Evolutionary conservation across 2,113 vertebrate species (phyloP), one percentile per base, ranked within the genome.

Genomic region (Aptenodytes patagonicus): DNA sequence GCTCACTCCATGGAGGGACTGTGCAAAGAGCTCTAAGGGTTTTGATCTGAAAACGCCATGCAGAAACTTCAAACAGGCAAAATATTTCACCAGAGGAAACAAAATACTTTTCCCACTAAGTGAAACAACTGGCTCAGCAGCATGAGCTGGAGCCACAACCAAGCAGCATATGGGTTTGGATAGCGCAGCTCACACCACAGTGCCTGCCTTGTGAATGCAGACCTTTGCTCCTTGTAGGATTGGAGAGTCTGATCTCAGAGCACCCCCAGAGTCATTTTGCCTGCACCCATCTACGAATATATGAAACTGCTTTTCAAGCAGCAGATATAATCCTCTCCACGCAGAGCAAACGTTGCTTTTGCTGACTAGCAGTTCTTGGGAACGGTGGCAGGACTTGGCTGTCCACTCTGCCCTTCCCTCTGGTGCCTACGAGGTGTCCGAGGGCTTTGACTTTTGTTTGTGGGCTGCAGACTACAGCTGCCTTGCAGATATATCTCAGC

Each of bases 71-170:
- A 85, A 88, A 69, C 7, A 66, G 72, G 79, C 49, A 83, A 84
- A 91, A 52, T 44, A 70, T 88, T 77, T 85, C 58, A 82, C 55
- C 26, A 29, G 38, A 11, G 89, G 70, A 80, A 89, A 86, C 36
- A 69, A 91, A 91, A 90, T 51, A 16, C 88, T 95, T 94, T 79
- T 91, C 89, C 47, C 60, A 42, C 61, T 93, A 58, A 77, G 83
- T 38, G 34, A 89, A 95, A 81, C 36, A 64, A 62, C 65, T 51
- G 72, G 47, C 78, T 83, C 29, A 51, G 93, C 75, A 69, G 65
- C 34, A 0, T 32, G 36, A 77, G 78, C 89, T 83, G 93, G 49
- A 95, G 75, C 66, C 64, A 64, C 73, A 60, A 84, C 3, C 71
- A 28, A 36, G 58, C 17, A 54, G 65, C 7, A 1, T 4, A 3